phyloP scores from a whole-genome alignment of 2,113 vertebrate species.

The Corythoichthys intestinalis region DNA sequence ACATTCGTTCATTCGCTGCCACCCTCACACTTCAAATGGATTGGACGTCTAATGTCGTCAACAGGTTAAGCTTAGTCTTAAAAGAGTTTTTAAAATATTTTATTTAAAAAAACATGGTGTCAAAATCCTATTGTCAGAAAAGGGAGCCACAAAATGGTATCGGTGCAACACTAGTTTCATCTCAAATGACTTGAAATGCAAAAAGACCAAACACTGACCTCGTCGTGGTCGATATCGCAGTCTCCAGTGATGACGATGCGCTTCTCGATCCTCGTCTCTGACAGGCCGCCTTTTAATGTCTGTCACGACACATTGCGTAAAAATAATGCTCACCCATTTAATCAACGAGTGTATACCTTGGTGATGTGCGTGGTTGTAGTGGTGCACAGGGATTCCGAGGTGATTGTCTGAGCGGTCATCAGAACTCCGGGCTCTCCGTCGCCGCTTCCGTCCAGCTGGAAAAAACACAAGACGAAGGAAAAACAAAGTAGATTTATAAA shows the following conservation, averaged over 20 bases:
- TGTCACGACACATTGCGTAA: constrained; percentile 6
- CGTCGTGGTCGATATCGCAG: constrained; percentile 94
- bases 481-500: background rate
- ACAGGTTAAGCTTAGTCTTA: too few species aligned
- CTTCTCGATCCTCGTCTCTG: constrained; percentile 98
- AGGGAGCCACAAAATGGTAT: too few species aligned
- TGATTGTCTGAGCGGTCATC: constrained; percentile 96
- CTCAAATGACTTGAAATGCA: background rate
- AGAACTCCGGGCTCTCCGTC: constrained; percentile 82
- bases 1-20: too few species aligned
- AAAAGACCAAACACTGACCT: constrained; percentile 73
- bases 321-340: background rate
- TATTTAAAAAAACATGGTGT: too few species aligned
- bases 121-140: too few species aligned
- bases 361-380: constrained; percentile 99
- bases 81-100: too few species aligned
- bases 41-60: too few species aligned
- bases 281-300: constrained; percentile 86
- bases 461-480: background rate
- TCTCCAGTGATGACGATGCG: constrained; percentile 98
- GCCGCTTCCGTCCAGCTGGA: constrained; percentile 82
- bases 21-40: too few species aligned
- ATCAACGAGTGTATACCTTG: constrained; percentile 82
- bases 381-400: constrained; percentile 91
- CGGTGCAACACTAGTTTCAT: background rate